Evolutionary conservation across 2,888 invertebrate species (phyloP).

Genomic region (Stenichneumon culpator): DNA sequence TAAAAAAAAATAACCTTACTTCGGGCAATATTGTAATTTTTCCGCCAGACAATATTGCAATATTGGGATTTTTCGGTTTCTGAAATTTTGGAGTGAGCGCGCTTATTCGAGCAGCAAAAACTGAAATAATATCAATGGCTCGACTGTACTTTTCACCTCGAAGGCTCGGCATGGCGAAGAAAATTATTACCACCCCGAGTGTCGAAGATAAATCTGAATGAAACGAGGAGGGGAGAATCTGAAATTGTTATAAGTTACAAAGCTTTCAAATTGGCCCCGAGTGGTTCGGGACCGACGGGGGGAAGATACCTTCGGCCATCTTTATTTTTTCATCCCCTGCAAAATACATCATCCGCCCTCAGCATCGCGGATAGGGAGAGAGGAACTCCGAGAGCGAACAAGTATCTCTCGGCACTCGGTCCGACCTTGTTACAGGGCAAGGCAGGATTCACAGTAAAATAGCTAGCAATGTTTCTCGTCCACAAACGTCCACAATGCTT

Average conservation of each 20-base stretch:
- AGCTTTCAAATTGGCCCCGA: conserved; percentile 61
- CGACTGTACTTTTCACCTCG: neutral
- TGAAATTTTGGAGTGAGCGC: neutral
- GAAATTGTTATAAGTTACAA: conserved; percentile 57
- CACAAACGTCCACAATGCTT: neutral
- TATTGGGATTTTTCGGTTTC: neutral
- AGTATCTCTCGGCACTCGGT: conserved; percentile 15
- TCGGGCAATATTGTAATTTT: neutral
- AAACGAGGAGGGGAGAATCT: neutral
- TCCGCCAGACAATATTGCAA: neutral
- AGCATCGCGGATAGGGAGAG: neutral
- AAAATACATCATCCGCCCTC: conserved; percentile 55
- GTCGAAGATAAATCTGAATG: conserved; percentile 45
- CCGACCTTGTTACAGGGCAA: neutral
- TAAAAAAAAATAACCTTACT: neutral
- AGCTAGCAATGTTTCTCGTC: neutral
- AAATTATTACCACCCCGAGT: conserved; percentile 23
- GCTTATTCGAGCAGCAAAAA: neutral
- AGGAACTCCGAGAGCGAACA: conserved; percentile 45
- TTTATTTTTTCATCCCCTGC: conserved; percentile 61
- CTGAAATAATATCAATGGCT: neutral
- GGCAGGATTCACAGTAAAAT: neutral
- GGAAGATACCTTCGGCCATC: conserved; percentile 57
- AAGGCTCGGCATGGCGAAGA: neutral
- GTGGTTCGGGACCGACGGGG: conserved; percentile 35